Evolutionary conservation across 2,888 invertebrate genomes (phyloP).

Genomic region (Zaprionus bogoriensis): DNA sequence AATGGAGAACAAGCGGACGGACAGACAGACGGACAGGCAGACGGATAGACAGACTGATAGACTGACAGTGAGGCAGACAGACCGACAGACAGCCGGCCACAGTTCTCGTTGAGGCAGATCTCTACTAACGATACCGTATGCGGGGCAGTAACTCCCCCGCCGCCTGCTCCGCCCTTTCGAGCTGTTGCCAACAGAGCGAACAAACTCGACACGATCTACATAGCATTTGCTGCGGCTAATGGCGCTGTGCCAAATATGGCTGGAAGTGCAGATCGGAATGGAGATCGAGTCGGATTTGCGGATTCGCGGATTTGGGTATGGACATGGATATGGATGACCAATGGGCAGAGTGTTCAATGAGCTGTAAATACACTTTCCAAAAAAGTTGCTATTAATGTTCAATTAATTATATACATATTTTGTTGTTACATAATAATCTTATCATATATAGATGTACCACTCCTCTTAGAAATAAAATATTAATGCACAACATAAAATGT

Average conservation of each 20-base stretch:
- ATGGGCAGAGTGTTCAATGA: constrained; percentile 6
- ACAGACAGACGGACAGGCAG: constrained; percentile 24
- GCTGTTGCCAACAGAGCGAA: constrained; percentile 7
- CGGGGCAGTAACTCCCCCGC: constrained; percentile 9
- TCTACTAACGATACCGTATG: constrained; percentile 71
- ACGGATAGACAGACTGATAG: neutral
- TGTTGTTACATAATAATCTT: too few relatives aligned
- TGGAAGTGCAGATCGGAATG: constrained; percentile 16
- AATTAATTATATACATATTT: too few relatives aligned
- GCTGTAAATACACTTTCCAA: constrained; percentile 18
- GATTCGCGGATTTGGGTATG: constrained; percentile 11
- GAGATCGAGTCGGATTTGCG: constrained; percentile 23
- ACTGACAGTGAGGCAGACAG: neutral
- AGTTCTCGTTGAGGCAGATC: constrained; percentile 55
- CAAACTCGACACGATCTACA: constrained; percentile 69
- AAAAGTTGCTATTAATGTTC: neutral
- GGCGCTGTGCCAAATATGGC: constrained; percentile 64
- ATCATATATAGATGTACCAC: too few relatives aligned
- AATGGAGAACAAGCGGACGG: constrained; percentile 31
- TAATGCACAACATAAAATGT: too few relatives aligned
- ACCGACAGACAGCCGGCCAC: neutral
- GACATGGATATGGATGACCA: constrained; percentile 28
- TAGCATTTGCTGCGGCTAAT: constrained; percentile 68
- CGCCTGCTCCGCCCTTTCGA: neutral
- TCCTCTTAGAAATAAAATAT: too few relatives aligned